phyloP scores from a whole-genome alignment of 2,888 invertebrate genomes.

The Subacronicta megacephala region DNA sequence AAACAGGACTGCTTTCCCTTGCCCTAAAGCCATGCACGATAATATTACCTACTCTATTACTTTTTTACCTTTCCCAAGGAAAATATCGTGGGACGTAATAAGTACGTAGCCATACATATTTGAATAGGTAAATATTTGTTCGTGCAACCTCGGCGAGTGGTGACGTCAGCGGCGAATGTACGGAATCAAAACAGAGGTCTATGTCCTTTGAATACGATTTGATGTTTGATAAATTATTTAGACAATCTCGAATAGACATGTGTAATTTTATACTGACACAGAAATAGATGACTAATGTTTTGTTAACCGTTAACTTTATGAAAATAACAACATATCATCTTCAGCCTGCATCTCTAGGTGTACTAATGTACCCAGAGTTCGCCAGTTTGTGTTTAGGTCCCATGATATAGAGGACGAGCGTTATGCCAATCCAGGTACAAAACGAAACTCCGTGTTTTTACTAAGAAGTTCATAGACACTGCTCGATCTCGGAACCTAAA shows the following conservation, averaged over 20 bases:
- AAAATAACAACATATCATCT: neutral
- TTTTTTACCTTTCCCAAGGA: neutral
- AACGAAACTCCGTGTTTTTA: too few relatives aligned
- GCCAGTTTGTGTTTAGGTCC: too few relatives aligned
- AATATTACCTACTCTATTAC: neutral
- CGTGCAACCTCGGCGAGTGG: slow-evolving; percentile 9
- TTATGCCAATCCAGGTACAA: too few relatives aligned
- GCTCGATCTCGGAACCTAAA: too few relatives aligned
- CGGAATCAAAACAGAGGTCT: slow-evolving; percentile 36
- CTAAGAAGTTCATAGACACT: too few relatives aligned
- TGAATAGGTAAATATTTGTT: slow-evolving; percentile 42
- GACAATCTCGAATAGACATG: neutral
- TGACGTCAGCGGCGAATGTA: slow-evolving; percentile 47
- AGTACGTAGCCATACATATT: slow-evolving; percentile 11
- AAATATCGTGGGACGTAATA: neutral
- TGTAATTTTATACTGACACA: neutral
- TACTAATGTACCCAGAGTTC: too few relatives aligned
- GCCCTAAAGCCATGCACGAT: too few relatives aligned
- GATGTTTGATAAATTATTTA: slow-evolving; percentile 21
- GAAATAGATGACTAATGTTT: slow-evolving; percentile 1
- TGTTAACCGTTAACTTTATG: slow-evolving; percentile 1
- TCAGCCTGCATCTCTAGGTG: too few relatives aligned
- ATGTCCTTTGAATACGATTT: slow-evolving; percentile 44
- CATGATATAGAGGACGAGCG: too few relatives aligned
- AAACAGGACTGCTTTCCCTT: too few relatives aligned